Base-by-base conservation (phyloP, 2,888 invertebrate species). In the Acholoe squamosa region DNA sequence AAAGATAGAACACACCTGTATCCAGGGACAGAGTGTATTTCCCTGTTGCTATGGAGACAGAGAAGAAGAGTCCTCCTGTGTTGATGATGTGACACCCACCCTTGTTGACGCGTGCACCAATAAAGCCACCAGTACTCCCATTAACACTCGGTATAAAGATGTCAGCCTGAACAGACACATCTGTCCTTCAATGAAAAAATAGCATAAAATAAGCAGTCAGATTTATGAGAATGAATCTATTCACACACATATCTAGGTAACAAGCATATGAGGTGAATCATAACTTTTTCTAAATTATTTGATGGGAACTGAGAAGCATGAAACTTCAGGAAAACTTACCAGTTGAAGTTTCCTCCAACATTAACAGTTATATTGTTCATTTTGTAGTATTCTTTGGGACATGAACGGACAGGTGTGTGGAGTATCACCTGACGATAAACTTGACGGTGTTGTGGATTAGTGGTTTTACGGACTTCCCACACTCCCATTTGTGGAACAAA, bases 401-500 rank as follows among this genome's bases (percentile, higher is more conserved):
- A 95, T 95, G 95, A 96, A 71, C 93, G 89, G 43, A 94, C 92
- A 0, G 95, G 95, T 5, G 89, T 90, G 28, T 94, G 91, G 3
- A 94, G 91, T 0, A 95, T 93, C 89, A 94, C 94, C 92, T 96
- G 96, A 28, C 94, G 92, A 91, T 95, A 92, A 28, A 95, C 94
- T 51, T 94, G 93, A 31, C 92, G 92, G 67, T 94, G 93, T 1
- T 91, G 84, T 1, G 89, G 25, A 61, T 92, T 90, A 33, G 67
- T 77, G 22, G 86, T 89, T 33, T 91, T 88, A 7, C 94, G 91
- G 0, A 95, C 93, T 91, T 96, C 96, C 93, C 93, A 96, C 10
- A 94, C 93, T 22, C 95, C 96, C 22, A 93, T 93, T 92, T 96
- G 96, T 54, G 94, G 95, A 1, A 94, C 94, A 90, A 95, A 93